Base-by-base conservation (phyloP, 2,888 invertebrate genomes). In the Drosophila mimetica region DNA sequence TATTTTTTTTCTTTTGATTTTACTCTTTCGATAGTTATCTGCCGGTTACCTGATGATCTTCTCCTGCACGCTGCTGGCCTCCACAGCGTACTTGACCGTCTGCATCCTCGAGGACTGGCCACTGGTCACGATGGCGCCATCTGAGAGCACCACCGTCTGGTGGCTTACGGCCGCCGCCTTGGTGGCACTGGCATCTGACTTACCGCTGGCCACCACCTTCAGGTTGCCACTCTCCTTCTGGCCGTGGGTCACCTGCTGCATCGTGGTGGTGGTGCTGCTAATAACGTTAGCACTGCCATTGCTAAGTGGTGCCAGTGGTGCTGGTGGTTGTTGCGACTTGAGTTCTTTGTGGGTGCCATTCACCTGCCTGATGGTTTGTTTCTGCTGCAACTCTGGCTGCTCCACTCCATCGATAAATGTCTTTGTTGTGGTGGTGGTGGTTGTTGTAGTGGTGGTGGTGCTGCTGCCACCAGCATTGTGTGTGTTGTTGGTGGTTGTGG, bases 11-110 rank as follows among this genome's bases (percentile, higher is more conserved):
- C 2, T 2, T 6, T 2, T 11, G 4, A 18, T 9, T 18, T 7
- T 9, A 13, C 22, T 32, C 22, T 16, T 34, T 8, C 1, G 7
- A 36, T n/a, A 4, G 13, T 47, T 28, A 1, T 6, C 37, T 13
- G 34, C 14, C 7, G 25, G 20, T 88, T 91, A 91, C 91, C 91
- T 91, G 86, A 88, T 86, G 16, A 93, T 74, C 93, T 93, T 89
- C 93, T 94, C 79, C 93, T 89, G 89, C 92, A 93, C 76, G 92
- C 93, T 72, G 93, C 93, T 81, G 39, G 93, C 93, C 91, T 93
- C 94, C 30, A 93, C 93, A 84, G 93, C 93, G 84, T 94, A 94
- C 52, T 93, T 92, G 76, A 92, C 93, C 4, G 93, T 93, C n/a
- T 93, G 82, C 41, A 83, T 86, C 64, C 89, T 84, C 9, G 86